Conservation (phyloP, 2,113 vertebrate species). For the Bostrychus sinensis region DNA sequence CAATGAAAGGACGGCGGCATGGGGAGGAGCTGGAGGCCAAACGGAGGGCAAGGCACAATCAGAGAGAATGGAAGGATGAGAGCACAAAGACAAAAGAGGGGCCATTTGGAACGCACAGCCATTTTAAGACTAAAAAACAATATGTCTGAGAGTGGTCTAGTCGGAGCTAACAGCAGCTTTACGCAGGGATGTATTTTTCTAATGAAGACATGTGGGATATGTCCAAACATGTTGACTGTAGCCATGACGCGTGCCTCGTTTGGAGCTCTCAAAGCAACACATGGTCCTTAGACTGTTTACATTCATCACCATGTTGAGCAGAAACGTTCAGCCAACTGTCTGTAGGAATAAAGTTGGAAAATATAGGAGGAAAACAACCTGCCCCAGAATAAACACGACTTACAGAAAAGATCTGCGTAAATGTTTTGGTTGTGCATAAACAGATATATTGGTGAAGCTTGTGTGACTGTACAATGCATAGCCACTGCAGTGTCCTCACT, state of each 20-base stretch:
- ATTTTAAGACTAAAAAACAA: conserved; percentile 32
- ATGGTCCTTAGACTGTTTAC: background rate
- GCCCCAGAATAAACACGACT: too few relatives aligned
- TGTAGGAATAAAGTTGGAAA: background rate
- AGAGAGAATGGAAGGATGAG: conserved; percentile 39
- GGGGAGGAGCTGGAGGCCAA: conserved; percentile 20
- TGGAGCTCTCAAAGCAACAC: background rate
- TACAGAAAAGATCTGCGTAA: background rate
- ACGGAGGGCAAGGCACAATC: conserved; percentile 18
- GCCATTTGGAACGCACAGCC: conserved; percentile 1
- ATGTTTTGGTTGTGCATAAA: too few relatives aligned
- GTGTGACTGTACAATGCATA: too few relatives aligned
- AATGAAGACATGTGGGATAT: background rate
- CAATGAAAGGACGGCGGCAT: conserved; percentile 34
- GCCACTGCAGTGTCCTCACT: too few relatives aligned
- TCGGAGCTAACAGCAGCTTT: background rate
- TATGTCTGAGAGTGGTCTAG: background rate
- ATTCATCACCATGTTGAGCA: background rate
- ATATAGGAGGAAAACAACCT: background rate
- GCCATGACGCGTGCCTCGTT: too few relatives aligned
- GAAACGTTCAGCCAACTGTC: background rate
- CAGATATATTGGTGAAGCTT: too few relatives aligned
- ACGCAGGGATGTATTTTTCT: background rate
- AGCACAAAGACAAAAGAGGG: conserved; percentile 22
- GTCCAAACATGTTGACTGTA: too few relatives aligned